phyloP scores from a whole-genome alignment of 1,140 invertebrate species.

The Pseudachorutes palmiensis region DNA sequence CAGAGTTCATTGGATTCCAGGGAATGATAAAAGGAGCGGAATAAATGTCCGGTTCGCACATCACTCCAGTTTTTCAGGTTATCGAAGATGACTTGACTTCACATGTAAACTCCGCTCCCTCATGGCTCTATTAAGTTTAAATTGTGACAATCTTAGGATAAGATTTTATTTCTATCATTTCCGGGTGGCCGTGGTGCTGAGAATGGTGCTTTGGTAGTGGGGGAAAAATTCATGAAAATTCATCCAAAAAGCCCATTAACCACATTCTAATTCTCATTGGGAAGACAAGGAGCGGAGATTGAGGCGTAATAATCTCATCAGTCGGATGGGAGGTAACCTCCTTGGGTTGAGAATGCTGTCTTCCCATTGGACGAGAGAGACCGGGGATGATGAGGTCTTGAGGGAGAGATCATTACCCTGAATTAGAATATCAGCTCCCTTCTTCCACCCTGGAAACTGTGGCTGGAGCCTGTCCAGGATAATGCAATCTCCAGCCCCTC shows the following conservation, averaged over 20 bases:
- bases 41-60: not conserved
- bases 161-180: not conserved
- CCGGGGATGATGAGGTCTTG: not conserved
- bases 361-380: not conserved
- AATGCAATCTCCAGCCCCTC: not conserved
- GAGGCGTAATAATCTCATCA: constrained; percentile 1
- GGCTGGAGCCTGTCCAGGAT: not conserved
- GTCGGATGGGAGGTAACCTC: not conserved
- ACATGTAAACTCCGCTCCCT: no score
- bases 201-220: no score
- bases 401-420: constrained; percentile 10
- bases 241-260: not conserved
- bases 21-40: no score
- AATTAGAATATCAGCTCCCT: constrained; percentile 8
- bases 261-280: constrained; percentile 1
- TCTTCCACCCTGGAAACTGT: not conserved
- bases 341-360: not conserved
- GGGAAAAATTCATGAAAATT: no score
- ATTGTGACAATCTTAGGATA: not conserved
- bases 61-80: not conserved
- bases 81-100: not conserved
- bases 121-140: no score
- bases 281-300: constrained; percentile 1
- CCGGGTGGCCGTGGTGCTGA: no score
- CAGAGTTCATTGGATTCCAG: no score